phyloP scores from a whole-genome alignment of 2,797 vertebrate genomes.

The Halcyon badia region DNA sequence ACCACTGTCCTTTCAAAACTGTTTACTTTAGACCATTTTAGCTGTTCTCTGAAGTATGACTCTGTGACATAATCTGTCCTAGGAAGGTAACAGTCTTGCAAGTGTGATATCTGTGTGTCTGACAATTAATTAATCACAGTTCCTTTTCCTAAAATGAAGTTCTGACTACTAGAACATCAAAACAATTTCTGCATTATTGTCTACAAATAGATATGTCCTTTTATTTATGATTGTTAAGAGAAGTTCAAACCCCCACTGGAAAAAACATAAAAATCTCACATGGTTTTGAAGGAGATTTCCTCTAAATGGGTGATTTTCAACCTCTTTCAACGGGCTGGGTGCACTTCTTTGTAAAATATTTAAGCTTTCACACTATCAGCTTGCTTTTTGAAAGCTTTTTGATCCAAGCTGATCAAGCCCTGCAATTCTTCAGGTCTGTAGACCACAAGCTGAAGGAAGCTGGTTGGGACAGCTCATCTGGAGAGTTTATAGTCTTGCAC shows the following conservation, averaged over 20 bases:
- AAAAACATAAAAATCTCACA: not conserved
- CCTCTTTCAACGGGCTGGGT: not conserved
- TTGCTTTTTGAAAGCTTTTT: not conserved
- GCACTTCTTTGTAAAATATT: not conserved
- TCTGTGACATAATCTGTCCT: accelerated
- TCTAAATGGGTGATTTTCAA: not conserved
- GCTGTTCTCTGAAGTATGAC: not conserved
- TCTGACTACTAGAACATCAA: not conserved
- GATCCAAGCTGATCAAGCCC: not conserved
- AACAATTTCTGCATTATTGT: not conserved
- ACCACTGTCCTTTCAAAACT: not conserved
- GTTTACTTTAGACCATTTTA: not conserved
- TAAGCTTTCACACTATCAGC: not conserved
- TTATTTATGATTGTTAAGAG: not conserved
- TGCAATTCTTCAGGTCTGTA: not conserved
- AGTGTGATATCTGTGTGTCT: not conserved
- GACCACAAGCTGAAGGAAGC: not conserved
- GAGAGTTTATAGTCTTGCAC: not conserved
- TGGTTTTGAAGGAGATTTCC: not conserved
- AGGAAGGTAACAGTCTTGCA: not conserved
- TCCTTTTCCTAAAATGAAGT: not conserved
- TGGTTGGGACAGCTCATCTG: not conserved
- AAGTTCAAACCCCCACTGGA: not conserved
- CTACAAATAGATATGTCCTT: not conserved
- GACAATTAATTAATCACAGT: not conserved